Base-by-base conservation (phyloP, 2,888 invertebrate species). In the Phortica magna region DNA sequence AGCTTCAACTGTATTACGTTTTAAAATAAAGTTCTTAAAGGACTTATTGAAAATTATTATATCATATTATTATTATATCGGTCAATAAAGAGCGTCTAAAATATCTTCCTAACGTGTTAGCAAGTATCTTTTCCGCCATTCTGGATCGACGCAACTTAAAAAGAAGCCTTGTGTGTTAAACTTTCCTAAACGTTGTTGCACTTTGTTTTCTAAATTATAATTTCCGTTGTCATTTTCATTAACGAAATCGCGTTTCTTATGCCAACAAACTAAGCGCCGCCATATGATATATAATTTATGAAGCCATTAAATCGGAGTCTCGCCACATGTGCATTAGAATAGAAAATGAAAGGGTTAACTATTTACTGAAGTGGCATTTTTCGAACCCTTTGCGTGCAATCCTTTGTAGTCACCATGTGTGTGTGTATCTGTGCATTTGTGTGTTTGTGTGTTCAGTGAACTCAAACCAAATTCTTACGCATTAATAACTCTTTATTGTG, bases 401-500 rank as follows among this genome's bases (percentile, higher is more conserved):
- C 9, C 48, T 9, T 14, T 12, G 39, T 73, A 53, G 17, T 61
- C n/a, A 53, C 65, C 41, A 77, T 22, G 57, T 43, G n/a, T 41
- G 59, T 70, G 65, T 12, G 2, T 48, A 77, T 22, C 57, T 43
- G n/a, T 41, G 59, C 61, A 57, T 12, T 12, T 48, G 14, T 48
- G 77, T 71, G 59, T 48, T 73, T 71, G 59, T 76, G 76, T 78
- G 73, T 10, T 17, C 57, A 74, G 53, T 22, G 31, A n/a, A 55
- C 31, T 43, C 41, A 41, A 65, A 39, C 64, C 42, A 53, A 75
- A 67, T 59, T 76, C 71, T 80, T 82, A 74, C 75, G 70, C 78
- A 72, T 76, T 65, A 76, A 75, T 41, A 80, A 74, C 61, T 73
- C 77, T 76, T 73, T 72, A 76, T 61, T 61, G n/a, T 22, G 61